Evolutionary conservation across 2,113 vertebrate genomes (phyloP), one percentile per base, ranked within the genome.

Genomic region (Pangasianodon gigas): DNA sequence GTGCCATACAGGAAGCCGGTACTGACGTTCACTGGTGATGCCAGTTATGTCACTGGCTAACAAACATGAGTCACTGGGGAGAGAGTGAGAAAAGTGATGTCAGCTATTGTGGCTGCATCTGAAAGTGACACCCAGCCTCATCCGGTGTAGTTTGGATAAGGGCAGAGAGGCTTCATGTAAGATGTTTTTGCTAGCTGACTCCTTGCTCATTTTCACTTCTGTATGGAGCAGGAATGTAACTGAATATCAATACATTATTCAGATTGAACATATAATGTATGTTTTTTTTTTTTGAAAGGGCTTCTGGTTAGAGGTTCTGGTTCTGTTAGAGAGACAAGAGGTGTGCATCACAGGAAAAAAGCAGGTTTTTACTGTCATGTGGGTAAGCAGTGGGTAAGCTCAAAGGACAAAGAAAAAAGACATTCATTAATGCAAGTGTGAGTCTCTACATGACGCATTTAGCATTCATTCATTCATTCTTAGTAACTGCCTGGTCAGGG

Each of bases 101-200:
- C 69, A 60, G 52, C 52, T 51, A 81, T 89, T 90, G 81, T 90
- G 74, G 75, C 86, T 75, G 44, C 77, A 83, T 86, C 4, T 86
- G 90, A 86, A 89, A 86, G 54, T 83, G 52, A 88, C 89, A 87
- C 88, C 80, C 56, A 87, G 89, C 14, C n/a, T 84, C 60, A 71
- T 89, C 60, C 79, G 79, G 69, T 87, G 58, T 56, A 86, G 58
- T 75, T 88, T 77, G 62, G 41, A 86, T 67, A 65, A n/a, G 60
- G 86, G 65, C 79, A 80, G 91, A 91, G 84, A 87, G 60, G 87
- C 84, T 91, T 85, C 19, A 67, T 91, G 89, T 92, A 89, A 88
- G 90, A 92, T 93, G 91, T 93, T 93, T 91, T 92, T 89, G 90
- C 92, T 91, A 89, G 79, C 86, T 75, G 90, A 93, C 79, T 83